Base-by-base conservation (phyloP, 2,113 vertebrate genomes). In the Jacana jacana region DNA sequence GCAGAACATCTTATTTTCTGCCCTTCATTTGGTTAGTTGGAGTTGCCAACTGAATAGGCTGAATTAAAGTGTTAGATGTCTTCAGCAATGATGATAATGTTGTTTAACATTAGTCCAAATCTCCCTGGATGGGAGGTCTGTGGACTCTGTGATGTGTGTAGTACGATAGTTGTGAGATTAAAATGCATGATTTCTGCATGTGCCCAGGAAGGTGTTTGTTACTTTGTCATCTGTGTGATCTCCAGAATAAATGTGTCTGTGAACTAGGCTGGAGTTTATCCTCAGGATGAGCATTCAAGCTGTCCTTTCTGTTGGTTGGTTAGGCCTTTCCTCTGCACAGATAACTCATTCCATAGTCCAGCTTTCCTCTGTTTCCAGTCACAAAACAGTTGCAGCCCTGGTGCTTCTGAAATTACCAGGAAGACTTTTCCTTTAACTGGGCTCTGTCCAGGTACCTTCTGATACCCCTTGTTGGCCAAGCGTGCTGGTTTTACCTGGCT, bases 311-410 rank as follows among this genome's bases (percentile, higher is more conserved):
- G 75, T 91, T 96, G 91, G 49, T 88, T 94, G 78, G 86, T 96
- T 90, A 96, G 94, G 90, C 88, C 70, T 92, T 78, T 95, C 18
- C 85, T 95, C 77, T 95, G 93, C 89, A 92, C 83, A 95, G 96
- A 92, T 86, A 91, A 40, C 77, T 89, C 86, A 95, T 95, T 91
- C 86, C 73, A 87, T 93, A 93, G 77, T 58, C 83, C 80, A 95
- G 86, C 80, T 94, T 94, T 79, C 83, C 64, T 94, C 91, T 95
- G 60, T 93, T 96, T 95, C 82, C 96, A 61, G 94, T 94, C 77
- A 92, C 83, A 94, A 96, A 96, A 96, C 46, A 76, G 77, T 81
- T 97, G 90, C 92, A 86, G 73, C 48, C 15, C 65, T 84, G 83
- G 54, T 93, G 52, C 80, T 82, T 92, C 77, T 95, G 88, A 86